Evolutionary conservation across 2,888 invertebrate species (phyloP), one percentile per base, ranked within the genome.

Genomic region (Helleia helle): DNA sequence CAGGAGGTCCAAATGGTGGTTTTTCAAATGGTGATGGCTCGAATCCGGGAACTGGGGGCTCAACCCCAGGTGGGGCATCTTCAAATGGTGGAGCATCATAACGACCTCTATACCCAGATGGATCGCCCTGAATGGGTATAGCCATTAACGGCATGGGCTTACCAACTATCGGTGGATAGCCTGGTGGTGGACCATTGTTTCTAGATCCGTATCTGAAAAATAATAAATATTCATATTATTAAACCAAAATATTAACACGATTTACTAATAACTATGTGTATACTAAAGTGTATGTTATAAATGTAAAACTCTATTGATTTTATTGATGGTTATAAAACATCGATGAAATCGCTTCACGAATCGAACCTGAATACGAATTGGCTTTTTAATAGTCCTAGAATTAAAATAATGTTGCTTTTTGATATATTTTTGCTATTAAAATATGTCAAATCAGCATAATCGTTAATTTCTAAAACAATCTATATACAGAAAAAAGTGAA

Each of bases 31-130:
- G 85, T 1, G 87, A 80, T 14, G 84, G 83, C 58, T 89, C 89
- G 58, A 87, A 87, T 14, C 89, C 89, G 26, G 88, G 89, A 12
- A 87, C 86, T 1, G 88, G 86, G 4, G 89, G 88, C 56, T 89
- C 88, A 1, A 89, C 88, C 8, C 88, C 89, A 5, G 89, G 89
- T 9, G 88, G 88, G 42, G 86, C 80, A 29, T 88, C 86, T 52
- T 88, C 88, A 54, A 87, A 88, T 39, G 84, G 65, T 13, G 77
- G 75, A 5, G 51, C 69, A 25, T 84, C 83, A 51, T 76, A 84
- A 4, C 83, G 76, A 36, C 74, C 76, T 36, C 76, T 65, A 56
- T 75, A 83, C 3, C 71, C 71, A 14, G 70, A 66, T 17, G 64
- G 72, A 18, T 79, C 79, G 18, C 63, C 47, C 48, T 66, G 69